A percentile compares a stretch with the other conserved stretches of the same genome.
Evolutionary conservation across 2,113 vertebrate species (phyloP).

Genomic region (Xyliphius kryptos): DNA sequence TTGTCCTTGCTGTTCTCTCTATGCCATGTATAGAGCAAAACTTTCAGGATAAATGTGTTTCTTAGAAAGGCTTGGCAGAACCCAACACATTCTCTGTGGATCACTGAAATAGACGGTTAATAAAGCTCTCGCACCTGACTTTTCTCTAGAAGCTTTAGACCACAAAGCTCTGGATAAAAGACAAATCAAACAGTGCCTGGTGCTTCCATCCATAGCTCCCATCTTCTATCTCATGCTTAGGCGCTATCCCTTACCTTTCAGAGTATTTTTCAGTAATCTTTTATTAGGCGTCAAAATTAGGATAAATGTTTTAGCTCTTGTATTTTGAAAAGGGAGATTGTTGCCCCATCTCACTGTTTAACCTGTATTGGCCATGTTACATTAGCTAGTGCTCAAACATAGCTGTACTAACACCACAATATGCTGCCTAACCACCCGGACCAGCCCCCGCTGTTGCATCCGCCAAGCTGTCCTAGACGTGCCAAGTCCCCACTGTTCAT

Average conservation of each 20-base stretch:
- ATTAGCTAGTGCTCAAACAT: slow-evolving; percentile 16
- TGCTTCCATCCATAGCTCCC: slow-evolving; percentile 39
- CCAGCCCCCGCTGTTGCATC: neutral
- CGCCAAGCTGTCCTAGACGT: neutral
- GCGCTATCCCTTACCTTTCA: too few species aligned
- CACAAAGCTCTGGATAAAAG: slow-evolving; percentile 48
- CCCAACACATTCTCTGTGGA: neutral
- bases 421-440: neutral
- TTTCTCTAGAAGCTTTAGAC: slow-evolving; percentile 35
- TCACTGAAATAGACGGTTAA: neutral
- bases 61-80: too few species aligned
- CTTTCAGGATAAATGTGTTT: neutral
- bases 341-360: neutral
- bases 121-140: neutral
- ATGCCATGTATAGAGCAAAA: too few species aligned
- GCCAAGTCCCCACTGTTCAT: slow-evolving; percentile 9
- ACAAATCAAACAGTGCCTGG: slow-evolving; percentile 60
- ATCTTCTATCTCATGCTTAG: too few species aligned
- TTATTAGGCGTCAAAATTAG: too few species aligned
- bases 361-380: neutral
- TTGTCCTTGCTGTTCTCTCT: neutral
- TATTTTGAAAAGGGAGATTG: neutral
- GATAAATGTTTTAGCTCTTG: too few species aligned
- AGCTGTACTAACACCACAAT: slow-evolving; percentile 38
- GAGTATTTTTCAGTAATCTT: too few species aligned